Evolutionary conservation across 2,797 vertebrate species (phyloP), one percentile per base, ranked within the genome.

Genomic region (Acropternis orthonyx): DNA sequence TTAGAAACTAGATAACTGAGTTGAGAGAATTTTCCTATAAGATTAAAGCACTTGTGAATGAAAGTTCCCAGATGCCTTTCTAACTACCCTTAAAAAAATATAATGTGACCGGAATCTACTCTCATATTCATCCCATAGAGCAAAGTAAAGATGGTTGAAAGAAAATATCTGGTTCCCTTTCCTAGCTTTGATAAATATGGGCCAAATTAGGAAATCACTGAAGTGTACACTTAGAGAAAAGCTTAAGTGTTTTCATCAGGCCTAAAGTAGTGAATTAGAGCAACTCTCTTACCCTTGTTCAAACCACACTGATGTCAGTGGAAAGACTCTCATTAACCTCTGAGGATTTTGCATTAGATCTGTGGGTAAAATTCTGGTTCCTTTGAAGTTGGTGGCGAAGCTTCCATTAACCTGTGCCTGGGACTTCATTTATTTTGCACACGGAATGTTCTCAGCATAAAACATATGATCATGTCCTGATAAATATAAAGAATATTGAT

Each of bases 351-450:
- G 76, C 73, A 81, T 93, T 94, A 93, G 75, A 85, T 93, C 39
- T 62, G n/a, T 67, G 85, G 76, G 55, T 85, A 81, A 86, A 75
- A 88, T 78, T 72, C 87, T 66, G 51, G 5, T 91, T 93, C 58
- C 89, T 94, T 95, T 96, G 95, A 96, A 95, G 94, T 88, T 59
- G 21, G 85, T 84, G 80, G 54, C 0, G 1, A 93, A 86, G 83
- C 73, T 94, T 93, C 93, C 91, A 96, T 96, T 96, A 96, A 96
- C 94, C 94, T 95, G 67, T 91, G 85, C 36, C 92, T 89, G 74
- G 30, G 52, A 82, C 85, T 94, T 95, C 67, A 92, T 94, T 88
- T 92, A 92, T 92, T 94, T 85, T 92, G 89, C 71, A 71, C 39
- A 43, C 93, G 56, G 63, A 89, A 82, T 71, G 77, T 93, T 94